Conservation (phyloP, 2,113 vertebrate genomes). For the Nycticorax nycticorax region DNA sequence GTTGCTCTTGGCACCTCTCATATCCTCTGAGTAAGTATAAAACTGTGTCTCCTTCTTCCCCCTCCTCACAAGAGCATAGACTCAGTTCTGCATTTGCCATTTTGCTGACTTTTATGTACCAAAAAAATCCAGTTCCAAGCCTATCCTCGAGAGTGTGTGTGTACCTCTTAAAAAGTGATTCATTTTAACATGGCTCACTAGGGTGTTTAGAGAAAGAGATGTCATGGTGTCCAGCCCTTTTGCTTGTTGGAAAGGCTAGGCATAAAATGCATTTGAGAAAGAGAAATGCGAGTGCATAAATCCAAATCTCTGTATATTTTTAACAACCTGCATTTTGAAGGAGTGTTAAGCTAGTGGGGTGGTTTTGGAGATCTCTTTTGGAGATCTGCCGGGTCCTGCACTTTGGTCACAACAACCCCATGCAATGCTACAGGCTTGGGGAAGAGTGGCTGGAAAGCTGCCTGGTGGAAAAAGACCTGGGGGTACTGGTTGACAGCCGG, state of each 20-base stretch:
- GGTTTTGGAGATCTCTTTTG: not conserved
- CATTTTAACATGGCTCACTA: not conserved
- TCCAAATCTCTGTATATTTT: not conserved
- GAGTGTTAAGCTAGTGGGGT: not conserved
- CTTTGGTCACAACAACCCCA: no score
- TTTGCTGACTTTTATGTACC: not conserved
- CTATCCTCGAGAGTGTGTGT: not conserved
- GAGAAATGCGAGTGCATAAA: not conserved
- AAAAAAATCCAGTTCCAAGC: not conserved
- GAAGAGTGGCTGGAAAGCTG: no score
- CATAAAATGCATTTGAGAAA: not conserved
- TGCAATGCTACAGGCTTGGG: no score
- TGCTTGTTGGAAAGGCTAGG: not conserved
- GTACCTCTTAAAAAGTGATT: not conserved
- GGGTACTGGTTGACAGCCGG: no score
- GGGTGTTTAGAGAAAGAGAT: not conserved
- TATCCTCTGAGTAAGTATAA: conserved; percentile 41
- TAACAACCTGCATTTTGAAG: not conserved
- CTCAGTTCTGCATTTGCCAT: not conserved
- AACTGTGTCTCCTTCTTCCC: not conserved
- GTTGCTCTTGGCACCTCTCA: conserved; percentile 48
- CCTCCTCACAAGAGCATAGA: not conserved
- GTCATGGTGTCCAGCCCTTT: not conserved
- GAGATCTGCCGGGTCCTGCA: no score
- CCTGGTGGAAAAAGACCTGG: no score